Conservation (phyloP, 2,113 vertebrate species). For the Aix galericulata region DNA sequence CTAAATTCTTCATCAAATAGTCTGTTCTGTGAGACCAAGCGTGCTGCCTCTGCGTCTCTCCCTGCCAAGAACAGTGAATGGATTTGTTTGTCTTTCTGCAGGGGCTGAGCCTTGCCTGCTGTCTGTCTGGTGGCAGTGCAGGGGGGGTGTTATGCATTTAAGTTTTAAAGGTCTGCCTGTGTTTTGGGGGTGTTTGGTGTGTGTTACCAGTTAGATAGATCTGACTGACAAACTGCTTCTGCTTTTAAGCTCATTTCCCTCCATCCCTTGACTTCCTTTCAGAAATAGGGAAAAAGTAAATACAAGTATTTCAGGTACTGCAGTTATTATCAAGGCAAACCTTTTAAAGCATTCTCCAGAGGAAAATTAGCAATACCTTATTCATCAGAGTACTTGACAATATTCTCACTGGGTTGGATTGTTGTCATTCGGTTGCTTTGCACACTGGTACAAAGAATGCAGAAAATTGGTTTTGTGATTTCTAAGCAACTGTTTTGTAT, state of each 20-base stretch:
- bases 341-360: constrained; percentile 10
- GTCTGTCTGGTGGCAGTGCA: neutral
- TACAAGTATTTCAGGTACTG: neutral
- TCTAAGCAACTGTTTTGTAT: neutral
- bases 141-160: neutral
- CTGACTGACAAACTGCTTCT: neutral
- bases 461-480: neutral
- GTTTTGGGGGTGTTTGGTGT: neutral
- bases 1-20: neutral
- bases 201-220: neutral
- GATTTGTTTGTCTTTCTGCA: neutral
- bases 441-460: neutral
- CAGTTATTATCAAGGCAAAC: neutral
- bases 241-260: neutral
- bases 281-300: neutral
- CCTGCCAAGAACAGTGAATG: neutral
- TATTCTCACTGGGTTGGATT: neutral
- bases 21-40: rapidly evolving
- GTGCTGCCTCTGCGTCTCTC: rapidly evolving
- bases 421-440: neutral
- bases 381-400: neutral
- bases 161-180: neutral
- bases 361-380: neutral
- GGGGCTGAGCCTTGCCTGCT: neutral
- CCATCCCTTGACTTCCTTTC: neutral